Evolutionary conservation across 2,888 invertebrate genomes (phyloP), one percentile per base, ranked within the genome.

Genomic region (Branchellion lobata): DNA sequence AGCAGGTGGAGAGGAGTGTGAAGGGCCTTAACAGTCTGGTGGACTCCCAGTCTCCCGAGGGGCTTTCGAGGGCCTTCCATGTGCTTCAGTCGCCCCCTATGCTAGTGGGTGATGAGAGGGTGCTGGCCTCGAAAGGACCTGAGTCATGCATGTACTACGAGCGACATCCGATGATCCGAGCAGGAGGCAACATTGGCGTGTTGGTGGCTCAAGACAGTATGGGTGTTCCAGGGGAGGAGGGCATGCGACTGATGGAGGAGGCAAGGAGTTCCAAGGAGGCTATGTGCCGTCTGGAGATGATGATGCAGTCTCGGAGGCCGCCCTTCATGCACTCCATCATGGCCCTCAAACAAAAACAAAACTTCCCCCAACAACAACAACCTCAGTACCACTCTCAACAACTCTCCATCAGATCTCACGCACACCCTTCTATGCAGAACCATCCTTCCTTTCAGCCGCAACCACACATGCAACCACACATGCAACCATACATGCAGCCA

Each of bases 1-100:
- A 57, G 61, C 61, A 57, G 21, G 61, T 57, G 14, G 61, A 57
- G 24, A 57, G 5, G 61, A 57, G 61, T n/a, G 61, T 57, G 3
- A 57, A 57, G 61, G 61, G 61, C 11, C 24, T 57, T 5, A 57
- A 57, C 61, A 18, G 14, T 8, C 61, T 57, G 14, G 61, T 57
- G 5, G 61, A 57, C 5, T 57, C 61, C 3, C 61, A 57, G 21
- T 57, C 61, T 8, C 61, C 61, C 21, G 61, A 57, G 61, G 14
- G 14, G 8, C 8, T 14, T 14, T 57, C 61, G 8, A 40, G 40
- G 14, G 40, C 8, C 40, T 40, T 40, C 14, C 40, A 5, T 14
- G 14, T 40, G 40, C 8, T 40, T 5, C 40, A 5, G 21, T 57
- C 24, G n/a, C 40, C 40, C n/a, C 14, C 5, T 24, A 57, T 57